Evolutionary conservation across 2,888 invertebrate species (phyloP).

Genomic region (Diadromus collaris): DNA sequence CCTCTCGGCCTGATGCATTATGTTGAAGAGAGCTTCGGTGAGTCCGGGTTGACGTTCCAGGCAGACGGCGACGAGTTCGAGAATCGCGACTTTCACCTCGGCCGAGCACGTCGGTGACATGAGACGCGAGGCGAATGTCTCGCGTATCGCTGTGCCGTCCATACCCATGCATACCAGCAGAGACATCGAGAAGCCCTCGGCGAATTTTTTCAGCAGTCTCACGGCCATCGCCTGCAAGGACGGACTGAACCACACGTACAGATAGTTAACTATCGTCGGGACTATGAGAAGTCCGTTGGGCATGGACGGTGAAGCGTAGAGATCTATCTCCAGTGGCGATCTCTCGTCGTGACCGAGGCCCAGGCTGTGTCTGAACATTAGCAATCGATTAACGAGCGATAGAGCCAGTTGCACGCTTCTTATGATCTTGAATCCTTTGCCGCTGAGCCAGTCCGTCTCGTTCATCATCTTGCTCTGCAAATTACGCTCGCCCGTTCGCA

Average conservation of each 20-base stretch:
- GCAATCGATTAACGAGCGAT: slow-evolving; percentile 77
- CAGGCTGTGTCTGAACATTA: slow-evolving; percentile 77
- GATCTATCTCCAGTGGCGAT: slow-evolving; percentile 77
- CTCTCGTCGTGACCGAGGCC: slow-evolving; percentile 73
- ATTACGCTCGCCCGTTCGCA: slow-evolving; percentile 76
- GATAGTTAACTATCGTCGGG: slow-evolving; percentile 82
- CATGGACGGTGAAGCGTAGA: slow-evolving; percentile 78
- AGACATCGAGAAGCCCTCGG: slow-evolving; percentile 83
- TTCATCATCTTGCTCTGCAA: slow-evolving; percentile 78
- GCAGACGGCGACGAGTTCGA: slow-evolving; percentile 80
- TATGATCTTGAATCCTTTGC: slow-evolving; percentile 78
- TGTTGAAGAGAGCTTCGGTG: slow-evolving; percentile 79
- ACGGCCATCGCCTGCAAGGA: slow-evolving; percentile 82
- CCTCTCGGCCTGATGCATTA: slow-evolving; percentile 78
- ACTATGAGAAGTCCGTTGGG: slow-evolving; percentile 80
- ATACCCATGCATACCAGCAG: slow-evolving; percentile 83
- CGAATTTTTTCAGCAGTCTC: slow-evolving; percentile 81
- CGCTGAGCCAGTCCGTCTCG: slow-evolving; percentile 79
- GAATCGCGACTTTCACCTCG: slow-evolving; percentile 79
- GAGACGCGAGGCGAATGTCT: slow-evolving; percentile 82
- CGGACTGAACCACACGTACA: slow-evolving; percentile 83
- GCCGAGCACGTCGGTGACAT: slow-evolving; percentile 81
- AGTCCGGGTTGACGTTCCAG: slow-evolving; percentile 80
- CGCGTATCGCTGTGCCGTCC: slow-evolving; percentile 83
- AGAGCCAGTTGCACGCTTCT: slow-evolving; percentile 78